Percentiles rank a stretch among this genome's conserved stretches.
Conservation (phyloP, 2,797 vertebrate species). For the Neomorphus geoffroyi region DNA sequence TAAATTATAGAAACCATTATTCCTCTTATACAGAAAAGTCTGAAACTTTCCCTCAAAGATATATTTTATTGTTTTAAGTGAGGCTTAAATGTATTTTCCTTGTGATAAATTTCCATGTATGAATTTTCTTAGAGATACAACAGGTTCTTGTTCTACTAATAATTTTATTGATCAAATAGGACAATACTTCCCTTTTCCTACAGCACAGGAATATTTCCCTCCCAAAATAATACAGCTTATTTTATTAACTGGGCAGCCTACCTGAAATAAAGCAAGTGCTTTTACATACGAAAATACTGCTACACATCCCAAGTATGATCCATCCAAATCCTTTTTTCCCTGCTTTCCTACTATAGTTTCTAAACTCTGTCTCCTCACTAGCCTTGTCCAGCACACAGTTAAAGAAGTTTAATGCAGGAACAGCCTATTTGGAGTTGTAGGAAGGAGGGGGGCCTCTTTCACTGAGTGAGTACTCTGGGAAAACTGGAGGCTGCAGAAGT, state of each 20-base stretch:
- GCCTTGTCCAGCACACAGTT: rapidly evolving
- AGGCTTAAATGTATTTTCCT: neutral
- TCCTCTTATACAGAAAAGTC: constrained; percentile 44
- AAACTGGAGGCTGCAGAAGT: neutral
- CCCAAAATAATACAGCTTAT: neutral
- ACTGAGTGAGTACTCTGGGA: neutral
- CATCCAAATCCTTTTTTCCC: neutral
- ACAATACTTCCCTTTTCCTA: neutral
- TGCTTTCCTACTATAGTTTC: neutral
- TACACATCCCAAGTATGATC: neutral
- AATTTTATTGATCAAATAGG: neutral
- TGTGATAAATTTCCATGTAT: constrained; percentile 18
- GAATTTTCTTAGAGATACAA: constrained; percentile 11
- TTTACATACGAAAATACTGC: neutral
- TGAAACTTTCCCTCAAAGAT: constrained; percentile 65
- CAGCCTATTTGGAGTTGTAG: neutral
- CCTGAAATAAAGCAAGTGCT: neutral
- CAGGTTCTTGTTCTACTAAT: neutral
- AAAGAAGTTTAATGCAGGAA: neutral
- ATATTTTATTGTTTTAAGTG: constrained; percentile 71
- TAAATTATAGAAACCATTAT: constrained; percentile 70
- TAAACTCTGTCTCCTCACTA: neutral
- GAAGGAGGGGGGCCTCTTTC: neutral
- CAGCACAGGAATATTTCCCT: neutral
- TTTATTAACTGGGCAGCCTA: neutral